Evolutionary conservation across 2,888 invertebrate species (phyloP), one percentile per base, ranked within the genome.

Genomic region (Parnassius mnemosyne): DNA sequence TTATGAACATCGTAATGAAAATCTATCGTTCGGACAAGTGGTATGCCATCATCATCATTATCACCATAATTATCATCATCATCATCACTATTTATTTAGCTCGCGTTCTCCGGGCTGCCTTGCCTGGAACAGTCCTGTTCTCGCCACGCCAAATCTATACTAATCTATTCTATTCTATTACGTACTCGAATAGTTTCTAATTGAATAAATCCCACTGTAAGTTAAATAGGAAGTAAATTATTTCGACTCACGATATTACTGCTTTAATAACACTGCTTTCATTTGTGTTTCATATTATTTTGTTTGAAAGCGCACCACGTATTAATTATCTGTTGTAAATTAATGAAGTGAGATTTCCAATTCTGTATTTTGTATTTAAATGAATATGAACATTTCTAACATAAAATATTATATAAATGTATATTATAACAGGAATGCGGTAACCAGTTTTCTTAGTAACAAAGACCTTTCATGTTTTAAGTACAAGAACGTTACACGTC

Each of bases 211-310:
- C 25, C 42, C 43, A 9, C 54, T 13, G 44, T 51, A n/a, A 34
- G 50, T 50, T 55, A 50, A 55, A 60, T 25, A 55, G 50, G 43
- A 60, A 50, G 55, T 54, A 50, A 60, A 60, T 60, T 55, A 60
- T 60, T 60, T 50, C 55, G 50, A 55, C 60, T 51, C 60, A 34
- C 25, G 50, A 60, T 55, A 44, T 44, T 44, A 44, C 12, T 12
- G 54, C 43, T 54, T 50, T 50, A 25, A 50, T 54, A 49, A 50
- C 12, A 54, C 42, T 42, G 25, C 49, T 42, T 16, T 53, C 53
- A 46, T 54, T 46, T 55, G 46, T 16, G 47, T 59, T 47, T 47
- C 47, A 42, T 43, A 60, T 54, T 13, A 54, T 54, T 50, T 49
- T 43, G 51, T 58, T 43, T 51, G 13, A 51, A 58, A 12, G 50